These are phyloP conservation scores for Glyptemys insculpta DNA, from an alignment of 2,797 vertebrate genomes.

Conservation along the genomic window DNA sequence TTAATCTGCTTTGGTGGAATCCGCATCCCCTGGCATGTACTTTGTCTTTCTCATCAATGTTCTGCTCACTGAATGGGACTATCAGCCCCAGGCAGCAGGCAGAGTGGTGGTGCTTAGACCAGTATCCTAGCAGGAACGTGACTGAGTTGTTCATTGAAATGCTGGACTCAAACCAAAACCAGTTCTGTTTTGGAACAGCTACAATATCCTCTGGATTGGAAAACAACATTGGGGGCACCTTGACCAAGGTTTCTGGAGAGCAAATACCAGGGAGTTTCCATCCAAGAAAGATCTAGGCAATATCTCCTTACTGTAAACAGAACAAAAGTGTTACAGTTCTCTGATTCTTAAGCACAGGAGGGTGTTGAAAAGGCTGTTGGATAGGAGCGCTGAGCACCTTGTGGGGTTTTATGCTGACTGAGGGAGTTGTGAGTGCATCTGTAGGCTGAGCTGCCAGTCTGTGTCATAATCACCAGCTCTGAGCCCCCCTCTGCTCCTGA, in stretches of 20 bases:
- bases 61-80: conserved; percentile 30
- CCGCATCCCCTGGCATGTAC: conserved; percentile 15
- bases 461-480: background rate
- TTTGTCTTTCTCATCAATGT: background rate
- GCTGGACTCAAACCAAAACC: conserved; percentile 38
- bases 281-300: conserved; percentile 74
- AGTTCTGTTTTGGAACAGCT: conserved; percentile 54
- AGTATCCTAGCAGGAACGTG: conserved; percentile 30
- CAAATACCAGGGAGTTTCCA: conserved; percentile 43
- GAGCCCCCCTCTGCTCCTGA: background rate
- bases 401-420: conserved; percentile 57
- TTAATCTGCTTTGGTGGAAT: conserved; percentile 50
- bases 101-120: conserved; percentile 14
- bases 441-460: conserved; percentile 50
- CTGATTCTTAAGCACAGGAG: conserved; percentile 36
- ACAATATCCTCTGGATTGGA: conserved; percentile 52
- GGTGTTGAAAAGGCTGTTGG: conserved; percentile 46
- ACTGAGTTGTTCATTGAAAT: conserved; percentile 29
- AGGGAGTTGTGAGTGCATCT: conserved; percentile 52
- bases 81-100: background rate
- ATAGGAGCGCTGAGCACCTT: conserved; percentile 37
- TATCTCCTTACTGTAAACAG: conserved; percentile 67
- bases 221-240: conserved; percentile 55
- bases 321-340: conserved; percentile 51
- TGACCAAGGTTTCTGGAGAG: conserved; percentile 70